These are phyloP conservation scores for Alligator mississippiensis DNA, from an alignment of 2,113 vertebrate genomes.

Conservation along the genomic window DNA sequence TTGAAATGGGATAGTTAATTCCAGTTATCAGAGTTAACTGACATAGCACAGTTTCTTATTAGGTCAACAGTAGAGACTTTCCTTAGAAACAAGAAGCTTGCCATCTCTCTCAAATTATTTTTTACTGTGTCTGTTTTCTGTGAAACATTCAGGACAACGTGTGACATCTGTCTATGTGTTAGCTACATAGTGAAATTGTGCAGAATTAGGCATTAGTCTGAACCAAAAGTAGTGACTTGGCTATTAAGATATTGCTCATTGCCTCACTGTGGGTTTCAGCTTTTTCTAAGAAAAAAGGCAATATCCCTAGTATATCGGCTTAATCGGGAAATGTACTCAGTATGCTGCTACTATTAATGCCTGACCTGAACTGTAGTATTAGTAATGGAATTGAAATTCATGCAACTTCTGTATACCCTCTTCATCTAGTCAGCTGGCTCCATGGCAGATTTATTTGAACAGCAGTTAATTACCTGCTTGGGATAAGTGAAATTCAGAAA, in stretches of 20 bases:
- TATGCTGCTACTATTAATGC: slow-evolving; percentile 3
- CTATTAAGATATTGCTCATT: background rate
- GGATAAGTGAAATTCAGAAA: slow-evolving; percentile 47
- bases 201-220: background rate
- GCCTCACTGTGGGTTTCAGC: background rate
- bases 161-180: background rate
- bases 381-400: background rate
- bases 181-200: background rate
- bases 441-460: slow-evolving; percentile 45
- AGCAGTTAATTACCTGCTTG: slow-evolving; percentile 33
- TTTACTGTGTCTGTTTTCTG: background rate
- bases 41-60: background rate
- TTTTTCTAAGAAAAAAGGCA: background rate
- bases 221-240: background rate
- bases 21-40: background rate
- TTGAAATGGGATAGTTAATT: background rate
- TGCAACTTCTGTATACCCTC: background rate
- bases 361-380: background rate
- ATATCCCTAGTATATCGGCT: background rate
- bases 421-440: background rate
- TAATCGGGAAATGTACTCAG: background rate
- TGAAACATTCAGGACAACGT: background rate
- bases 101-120: background rate
- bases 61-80: background rate
- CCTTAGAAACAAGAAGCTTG: slow-evolving; percentile 11